These are phyloP conservation scores for Cyclophora albipunctata DNA, from an alignment of 2,888 invertebrate species.

Conservation along the genomic window DNA sequence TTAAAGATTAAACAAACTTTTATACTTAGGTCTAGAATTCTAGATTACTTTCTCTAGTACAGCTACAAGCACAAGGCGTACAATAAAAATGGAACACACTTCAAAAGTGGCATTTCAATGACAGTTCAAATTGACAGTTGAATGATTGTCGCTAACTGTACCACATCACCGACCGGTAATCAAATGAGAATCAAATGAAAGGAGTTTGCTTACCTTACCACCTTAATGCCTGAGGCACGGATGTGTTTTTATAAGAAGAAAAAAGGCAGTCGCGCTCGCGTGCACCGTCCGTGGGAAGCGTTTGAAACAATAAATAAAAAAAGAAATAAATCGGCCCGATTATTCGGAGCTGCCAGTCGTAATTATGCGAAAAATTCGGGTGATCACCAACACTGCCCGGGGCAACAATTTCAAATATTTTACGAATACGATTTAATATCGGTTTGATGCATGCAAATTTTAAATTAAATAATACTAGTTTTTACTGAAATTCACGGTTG, in stretches of 20 bases:
- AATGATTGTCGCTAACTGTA: slow-evolving; percentile 4
- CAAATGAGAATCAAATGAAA: slow-evolving; percentile 61
- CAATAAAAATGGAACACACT: no score
- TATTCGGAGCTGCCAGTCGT: slow-evolving; percentile 45
- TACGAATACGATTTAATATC: slow-evolving; percentile 4
- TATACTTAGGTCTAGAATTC: no score
- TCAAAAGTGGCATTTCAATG: no score
- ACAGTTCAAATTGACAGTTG: no score
- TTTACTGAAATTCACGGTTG: no score
- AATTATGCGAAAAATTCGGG: slow-evolving; percentile 47
- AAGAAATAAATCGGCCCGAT: slow-evolving; percentile 35
- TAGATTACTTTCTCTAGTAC: no score
- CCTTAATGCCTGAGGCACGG: slow-evolving; percentile 61
- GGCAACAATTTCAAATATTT: slow-evolving; percentile 21
- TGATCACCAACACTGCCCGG: slow-evolving; percentile 27
- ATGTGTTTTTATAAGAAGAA: slow-evolving; percentile 40
- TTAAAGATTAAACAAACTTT: no score
- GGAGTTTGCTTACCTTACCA: slow-evolving; percentile 36
- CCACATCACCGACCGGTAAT: slow-evolving; percentile 43
- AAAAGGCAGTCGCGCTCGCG: slow-evolving; percentile 48
- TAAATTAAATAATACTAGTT: neutral
- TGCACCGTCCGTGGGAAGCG: slow-evolving; percentile 64
- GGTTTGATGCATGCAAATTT: slow-evolving; percentile 1
- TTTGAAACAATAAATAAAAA: slow-evolving; percentile 49
- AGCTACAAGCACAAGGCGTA: no score